Evolutionary conservation across 2,113 vertebrate species (phyloP).

Genomic region (Protobothrops flavoviridis): DNA sequence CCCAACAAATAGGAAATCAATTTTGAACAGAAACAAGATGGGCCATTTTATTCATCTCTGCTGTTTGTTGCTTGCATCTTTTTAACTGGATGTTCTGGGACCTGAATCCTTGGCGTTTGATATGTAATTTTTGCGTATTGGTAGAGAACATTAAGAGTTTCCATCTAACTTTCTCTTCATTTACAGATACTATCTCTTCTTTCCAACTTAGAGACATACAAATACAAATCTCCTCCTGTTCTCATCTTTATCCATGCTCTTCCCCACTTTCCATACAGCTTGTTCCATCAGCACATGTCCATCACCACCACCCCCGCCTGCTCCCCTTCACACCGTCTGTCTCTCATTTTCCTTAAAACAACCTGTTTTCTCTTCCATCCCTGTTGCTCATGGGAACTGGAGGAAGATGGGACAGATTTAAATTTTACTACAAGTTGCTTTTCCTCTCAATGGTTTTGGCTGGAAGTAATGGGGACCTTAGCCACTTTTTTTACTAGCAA

Average conservation of each 20-base stretch:
- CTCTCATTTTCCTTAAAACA: constrained; percentile 1
- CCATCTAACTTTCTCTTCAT: neutral
- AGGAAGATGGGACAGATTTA: neutral
- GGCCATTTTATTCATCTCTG: neutral
- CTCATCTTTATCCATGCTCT: neutral
- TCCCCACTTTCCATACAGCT: constrained; percentile 5
- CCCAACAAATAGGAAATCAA: neutral
- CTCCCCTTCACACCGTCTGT: constrained; percentile 16
- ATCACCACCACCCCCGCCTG: constrained; percentile 36
- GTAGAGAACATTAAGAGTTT: neutral
- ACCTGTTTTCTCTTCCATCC: neutral
- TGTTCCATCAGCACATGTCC: constrained; percentile 36
- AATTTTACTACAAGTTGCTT: neutral
- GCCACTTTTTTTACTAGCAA: neutral
- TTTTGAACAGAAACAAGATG: too few species aligned
- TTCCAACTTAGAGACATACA: neutral
- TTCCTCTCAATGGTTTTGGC: neutral
- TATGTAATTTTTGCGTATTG: neutral
- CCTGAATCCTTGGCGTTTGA: neutral
- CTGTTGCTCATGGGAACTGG: neutral
- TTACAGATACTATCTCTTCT: neutral
- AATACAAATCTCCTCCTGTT: neutral
- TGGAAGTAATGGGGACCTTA: neutral
- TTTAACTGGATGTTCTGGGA: neutral
- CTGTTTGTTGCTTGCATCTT: neutral